Evolutionary conservation across 2,888 invertebrate genomes (phyloP), one percentile per base, ranked within the genome.

Genomic region (Augochlorella aurata): DNA sequence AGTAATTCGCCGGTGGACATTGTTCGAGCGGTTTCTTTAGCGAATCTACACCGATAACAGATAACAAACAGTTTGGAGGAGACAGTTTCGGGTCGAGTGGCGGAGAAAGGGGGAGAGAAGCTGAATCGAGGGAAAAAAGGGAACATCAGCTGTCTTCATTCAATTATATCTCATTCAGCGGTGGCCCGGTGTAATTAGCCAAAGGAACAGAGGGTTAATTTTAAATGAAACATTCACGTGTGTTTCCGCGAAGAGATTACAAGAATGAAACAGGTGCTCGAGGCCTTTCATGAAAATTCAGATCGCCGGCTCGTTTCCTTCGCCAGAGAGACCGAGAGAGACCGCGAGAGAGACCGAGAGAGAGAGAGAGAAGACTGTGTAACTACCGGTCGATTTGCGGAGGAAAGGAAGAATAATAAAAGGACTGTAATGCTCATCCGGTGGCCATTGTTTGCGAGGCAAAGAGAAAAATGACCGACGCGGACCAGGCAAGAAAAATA

Each of bases 391-490:
- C 45, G 54, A 29, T 54, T 45, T 50, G 24, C n/a, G 24, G 68
- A 63, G 29, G n/a, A 29, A 63, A 63, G 49, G 38, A 49, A n/a
- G 67, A 50, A 54, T 50, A 61, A 24, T 68, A 66, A 65, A 29
- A 18, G 52, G 21, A 14, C 18, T 8, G 38, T 54, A 24, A 77
- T 65, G 24, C 16, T 50, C 24, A 50, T 29, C 2, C 45, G 24
- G 29, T 54, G 18, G 50, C 38, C 21, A 44, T 76, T 66, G n/a
- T 77, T 79, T 67, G 66, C 8, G 18, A 44, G 67, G 12, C 44
- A 38, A 75, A 21, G 66, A 50, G 67, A 52, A 38, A 58, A 65
- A 29, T 24, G 61, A 58, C 10, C n/a, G 44, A 24, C 47, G 49
- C 12, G n/a, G n/a, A 24, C 1, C 18, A 45, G 44, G 50, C 52